Evolutionary conservation across 2,888 invertebrate genomes (phyloP), one percentile per base, ranked within the genome.

Genomic region (Pristionchus entomophagus): DNA sequence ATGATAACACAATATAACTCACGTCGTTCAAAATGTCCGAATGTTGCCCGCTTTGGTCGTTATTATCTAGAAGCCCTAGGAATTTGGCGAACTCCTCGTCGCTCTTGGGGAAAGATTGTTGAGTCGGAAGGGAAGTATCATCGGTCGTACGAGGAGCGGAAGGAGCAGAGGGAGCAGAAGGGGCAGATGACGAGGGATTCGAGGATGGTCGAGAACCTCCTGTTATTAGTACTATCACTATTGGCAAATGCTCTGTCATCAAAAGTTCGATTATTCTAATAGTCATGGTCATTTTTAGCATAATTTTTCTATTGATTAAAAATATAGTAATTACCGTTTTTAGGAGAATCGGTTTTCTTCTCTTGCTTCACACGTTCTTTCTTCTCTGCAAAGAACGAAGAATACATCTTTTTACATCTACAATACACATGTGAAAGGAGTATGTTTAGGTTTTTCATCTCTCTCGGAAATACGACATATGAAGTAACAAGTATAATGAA

Each of bases 1-100:
- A n/a, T 78, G 1, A 17, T 53, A 69, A 59, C n/a, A 29, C n/a
- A 32, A 6, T 51, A 69, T 49, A 35, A 84, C 83, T 17, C 22
- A 84, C 83, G 65, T 84, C 83, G 29, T 32, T 84, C n/a, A 84
- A 53, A 84, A 84, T 84, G 49, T 84, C 83, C 41, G 83, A 65
- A 65, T 65, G 59, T 17, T 65, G 62, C 65, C 83, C 83, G 65
- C 65, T 84, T 84, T 84, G 83, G 29, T 84, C 83, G 65, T 45
- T 62, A 45, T 59, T 62, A 45, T 84, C 83, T 32, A 84, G 14
- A 49, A 84, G 83, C 12, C 83, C 83, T 32, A 84, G 41, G 45
- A 62, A 51, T n/a, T 62, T 65, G 49, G 83, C 83, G 49, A 84
- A 84, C 26, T 84, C 83, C 53, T 84, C 83, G 65, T 84, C 83